Evolutionary conservation across 2,113 vertebrate genomes (phyloP).

Genomic region (Ptyas mucosa): DNA sequence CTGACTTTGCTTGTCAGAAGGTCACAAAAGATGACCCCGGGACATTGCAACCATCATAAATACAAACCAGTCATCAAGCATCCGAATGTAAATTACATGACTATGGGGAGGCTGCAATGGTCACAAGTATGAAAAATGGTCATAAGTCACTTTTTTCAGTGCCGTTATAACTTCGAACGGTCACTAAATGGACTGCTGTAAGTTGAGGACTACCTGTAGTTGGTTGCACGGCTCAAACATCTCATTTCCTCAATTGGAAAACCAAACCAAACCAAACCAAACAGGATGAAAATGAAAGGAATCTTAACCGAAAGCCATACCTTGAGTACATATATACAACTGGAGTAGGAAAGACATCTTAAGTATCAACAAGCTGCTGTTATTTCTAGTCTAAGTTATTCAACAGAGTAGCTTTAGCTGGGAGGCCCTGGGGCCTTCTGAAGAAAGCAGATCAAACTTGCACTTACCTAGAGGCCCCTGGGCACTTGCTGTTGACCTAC

Average conservation of each 20-base stretch:
- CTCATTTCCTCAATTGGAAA: neutral
- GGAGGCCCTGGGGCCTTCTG: neutral
- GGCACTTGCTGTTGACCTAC: neutral
- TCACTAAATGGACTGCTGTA: too few species aligned
- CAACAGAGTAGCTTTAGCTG: neutral
- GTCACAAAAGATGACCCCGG: too few species aligned
- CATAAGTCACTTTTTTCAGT: too few species aligned
- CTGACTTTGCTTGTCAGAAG: too few species aligned
- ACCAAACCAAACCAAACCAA: neutral
- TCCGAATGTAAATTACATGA: too few species aligned
- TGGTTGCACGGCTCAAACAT: neutral
- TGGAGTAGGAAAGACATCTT: neutral
- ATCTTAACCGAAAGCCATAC: neutral
- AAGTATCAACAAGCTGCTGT: too few species aligned
- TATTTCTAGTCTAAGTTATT: neutral
- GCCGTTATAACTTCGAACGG: too few species aligned
- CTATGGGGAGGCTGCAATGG: too few species aligned
- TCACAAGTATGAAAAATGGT: too few species aligned
- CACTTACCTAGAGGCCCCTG: constrained; percentile 23
- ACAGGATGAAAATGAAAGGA: neutral
- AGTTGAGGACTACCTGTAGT: neutral
- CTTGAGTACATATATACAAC: neutral
- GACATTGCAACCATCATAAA: too few species aligned
- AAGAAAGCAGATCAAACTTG: neutral
- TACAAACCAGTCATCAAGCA: too few species aligned